Base-by-base conservation (phyloP, 2,113 vertebrate genomes). In the Harpagus bidentatus region DNA sequence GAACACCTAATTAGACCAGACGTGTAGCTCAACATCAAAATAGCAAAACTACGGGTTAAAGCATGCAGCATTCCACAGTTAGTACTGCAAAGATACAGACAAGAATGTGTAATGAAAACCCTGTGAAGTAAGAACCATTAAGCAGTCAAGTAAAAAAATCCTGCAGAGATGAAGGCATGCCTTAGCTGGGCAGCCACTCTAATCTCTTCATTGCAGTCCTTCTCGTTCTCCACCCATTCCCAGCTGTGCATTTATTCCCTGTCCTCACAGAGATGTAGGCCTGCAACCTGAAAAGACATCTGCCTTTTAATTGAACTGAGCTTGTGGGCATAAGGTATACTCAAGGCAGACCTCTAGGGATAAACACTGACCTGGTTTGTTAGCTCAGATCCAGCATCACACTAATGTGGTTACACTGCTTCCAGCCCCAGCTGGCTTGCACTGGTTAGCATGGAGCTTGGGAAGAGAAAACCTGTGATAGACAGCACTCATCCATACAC, bases 1-100 rank as follows among this genome's bases (percentile, higher is more conserved):
- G 73, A 95, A 94, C 85, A 66, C 73, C 42, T 95, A 94, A 94
- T 96, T 96, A 94, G 66, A 90, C 45, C 66, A 95, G 91, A 65
- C 43, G 45, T 10, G 45, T 69, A 95, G 43, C 74, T 95, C 70
- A 89, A 53, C 86, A 87, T 89, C 81, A 94, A 95, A 94, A 81
- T 1, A 81, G 20, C 53, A 85, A 73, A 93, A 77, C 12, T 50
- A 56, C 0, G 16, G 86, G 89, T 89, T 94, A 94, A 96, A 87
- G 34, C 70, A 66, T 50, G 43, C 52, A 86, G 45, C 38, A 66
- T 56, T 85, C 90, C 56, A 62, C 0, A 3, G 77, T 45, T 84
- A 76, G 58, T 10, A 66, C 66, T 70, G 91, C 53, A 77, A 80
- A 89, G 73, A 82, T 58, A 82, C 50, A 81, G 67, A 61, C 42